phyloP scores from a whole-genome alignment of 2,113 vertebrate species.

The Bagarius yarrelli region DNA sequence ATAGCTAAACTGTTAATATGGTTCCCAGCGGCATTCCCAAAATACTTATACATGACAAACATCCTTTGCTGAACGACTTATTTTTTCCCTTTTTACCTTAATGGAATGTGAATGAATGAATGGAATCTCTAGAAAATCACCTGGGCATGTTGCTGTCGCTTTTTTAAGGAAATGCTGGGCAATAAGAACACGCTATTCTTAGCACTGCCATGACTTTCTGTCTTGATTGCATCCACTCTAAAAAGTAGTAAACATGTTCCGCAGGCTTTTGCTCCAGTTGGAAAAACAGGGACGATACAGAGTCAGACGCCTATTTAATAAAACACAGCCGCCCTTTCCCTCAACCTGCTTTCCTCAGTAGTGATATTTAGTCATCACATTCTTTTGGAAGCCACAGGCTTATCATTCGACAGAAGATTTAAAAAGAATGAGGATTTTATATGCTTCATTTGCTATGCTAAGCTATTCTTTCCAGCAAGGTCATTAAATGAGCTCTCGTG shows the following conservation, averaged over 20 bases:
- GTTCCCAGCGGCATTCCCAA: constrained; percentile 59
- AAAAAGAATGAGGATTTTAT: not conserved
- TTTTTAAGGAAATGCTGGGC: constrained; percentile 51
- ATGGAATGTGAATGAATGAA: constrained; percentile 57
- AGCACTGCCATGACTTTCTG: constrained; percentile 60
- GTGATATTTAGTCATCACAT: constrained; percentile 26
- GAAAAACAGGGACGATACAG: constrained; percentile 53
- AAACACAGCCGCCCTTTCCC: constrained; percentile 19
- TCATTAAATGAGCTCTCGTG: not conserved
- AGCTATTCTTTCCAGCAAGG: not conserved
- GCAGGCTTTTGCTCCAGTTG: constrained; percentile 76
- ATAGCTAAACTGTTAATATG: constrained; percentile 46
- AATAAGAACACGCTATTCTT: constrained; percentile 67
- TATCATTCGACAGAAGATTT: not conserved
- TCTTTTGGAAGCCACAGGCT: constrained; percentile 36
- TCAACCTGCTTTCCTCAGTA: constrained; percentile 14
- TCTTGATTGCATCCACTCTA: constrained; percentile 61
- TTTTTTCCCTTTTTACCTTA: constrained; percentile 64
- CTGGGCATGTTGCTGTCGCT: constrained; percentile 44
- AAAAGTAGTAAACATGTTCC: constrained; percentile 74
- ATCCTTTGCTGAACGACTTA: constrained; percentile 68
- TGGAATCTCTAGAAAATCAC: constrained; percentile 63
- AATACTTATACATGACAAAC: constrained; percentile 66
- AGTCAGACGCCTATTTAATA: constrained; percentile 56
- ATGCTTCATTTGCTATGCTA: not conserved